These are phyloP conservation scores for Psophia crepitans DNA, from an alignment of 2,113 vertebrate genomes.

Conservation along the genomic window DNA sequence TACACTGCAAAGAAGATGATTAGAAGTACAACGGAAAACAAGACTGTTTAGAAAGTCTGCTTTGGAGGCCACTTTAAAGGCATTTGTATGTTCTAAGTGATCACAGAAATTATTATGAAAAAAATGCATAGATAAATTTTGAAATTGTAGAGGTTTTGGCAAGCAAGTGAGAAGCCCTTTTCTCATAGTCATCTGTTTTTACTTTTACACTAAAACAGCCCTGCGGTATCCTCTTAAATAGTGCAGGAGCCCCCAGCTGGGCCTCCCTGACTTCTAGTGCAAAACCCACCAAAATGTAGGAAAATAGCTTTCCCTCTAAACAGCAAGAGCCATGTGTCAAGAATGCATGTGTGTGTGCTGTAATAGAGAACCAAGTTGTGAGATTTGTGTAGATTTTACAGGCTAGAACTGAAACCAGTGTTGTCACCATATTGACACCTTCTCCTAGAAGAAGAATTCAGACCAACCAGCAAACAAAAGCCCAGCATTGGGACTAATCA, in stretches of 20 bases:
- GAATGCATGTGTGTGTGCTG: not conserved
- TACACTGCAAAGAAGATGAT: not conserved
- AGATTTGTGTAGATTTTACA: not conserved
- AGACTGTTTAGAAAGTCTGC: not conserved
- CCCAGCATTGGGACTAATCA: not conserved
- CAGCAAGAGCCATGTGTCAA: not conserved
- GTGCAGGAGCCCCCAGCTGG: conserved; percentile 9
- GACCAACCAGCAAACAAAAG: not conserved
- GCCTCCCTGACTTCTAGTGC: conserved; percentile 23
- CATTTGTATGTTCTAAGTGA: not conserved
- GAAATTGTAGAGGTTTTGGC: conserved; percentile 24
- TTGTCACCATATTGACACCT: not conserved
- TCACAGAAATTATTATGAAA: not conserved
- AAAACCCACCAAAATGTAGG: not conserved
- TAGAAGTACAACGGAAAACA: not conserved
- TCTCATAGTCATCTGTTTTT: conserved; percentile 49
- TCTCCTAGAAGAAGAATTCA: not conserved
- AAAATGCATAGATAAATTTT: not conserved
- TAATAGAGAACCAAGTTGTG: not conserved
- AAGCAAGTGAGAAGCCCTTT: conserved; percentile 1
- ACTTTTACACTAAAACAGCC: conserved; percentile 14
- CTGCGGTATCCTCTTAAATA: not conserved
- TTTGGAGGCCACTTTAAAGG: not conserved
- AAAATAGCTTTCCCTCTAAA: not conserved
- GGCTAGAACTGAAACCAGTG: not conserved